Evolutionary conservation across 2,113 vertebrate species (phyloP), one percentile per base, ranked within the genome.

Genomic region (Pontoporia blainvillei): DNA sequence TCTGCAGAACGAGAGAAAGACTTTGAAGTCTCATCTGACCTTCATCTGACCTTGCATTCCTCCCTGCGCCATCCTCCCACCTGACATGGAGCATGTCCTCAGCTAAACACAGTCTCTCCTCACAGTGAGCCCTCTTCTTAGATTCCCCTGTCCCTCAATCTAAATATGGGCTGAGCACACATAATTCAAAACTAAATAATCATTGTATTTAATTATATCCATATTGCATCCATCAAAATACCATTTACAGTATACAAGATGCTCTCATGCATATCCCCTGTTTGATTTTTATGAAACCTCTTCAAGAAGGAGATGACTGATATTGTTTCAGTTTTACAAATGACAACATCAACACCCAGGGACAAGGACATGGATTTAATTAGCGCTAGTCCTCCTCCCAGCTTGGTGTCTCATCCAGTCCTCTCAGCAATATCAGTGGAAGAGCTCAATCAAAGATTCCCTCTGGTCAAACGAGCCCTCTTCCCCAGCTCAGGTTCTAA

Each of bases 121-220:
- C 9, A 5, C 34, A 27, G 0, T 21, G 6, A 44, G n/a, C 17
- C 36, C 49, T 59, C 59, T 8, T 18, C 20, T 1, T 14, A 9
- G 46, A 29, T 1, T 1, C 9, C 23, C 20, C 18, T 59, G 9
- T 31, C 52, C 73, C 25, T 78, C 71, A 23, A 2, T 18, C 52
- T 29, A 12, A 3, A 8, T 3, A 1, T n/a, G 9, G 27, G 18
- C 46, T 27, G 9, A n/a, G 4, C 52, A 34, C 10, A 7, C 3
- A 29, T 3, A 44, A 73, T 59, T 27, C 34, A 78, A 29, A 54
- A 36, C 34, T 2, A 73, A 64, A 27, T 39, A 39, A 29, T 20
- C 31, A 6, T 4, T 12, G 4, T 4, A 23, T 44, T 75, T 46
- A 39, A 29, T 46, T 36, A 15, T 10, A 10, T 39, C 67, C 36